Evolutionary conservation across 2,888 invertebrate species (phyloP), one percentile per base, ranked within the genome.

Genomic region (Pseudanteris insignis): DNA sequence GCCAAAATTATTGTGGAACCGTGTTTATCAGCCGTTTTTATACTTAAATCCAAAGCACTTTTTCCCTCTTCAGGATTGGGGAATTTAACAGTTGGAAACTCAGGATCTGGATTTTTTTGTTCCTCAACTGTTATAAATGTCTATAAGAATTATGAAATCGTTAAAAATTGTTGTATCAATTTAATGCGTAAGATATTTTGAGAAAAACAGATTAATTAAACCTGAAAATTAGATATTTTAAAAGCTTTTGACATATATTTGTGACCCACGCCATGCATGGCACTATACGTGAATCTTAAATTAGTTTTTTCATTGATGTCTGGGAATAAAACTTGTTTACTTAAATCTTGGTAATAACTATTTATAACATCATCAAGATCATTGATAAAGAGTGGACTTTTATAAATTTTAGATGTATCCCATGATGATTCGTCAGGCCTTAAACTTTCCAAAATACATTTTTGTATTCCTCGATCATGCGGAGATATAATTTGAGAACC

Each of bases 61-160:
- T 88, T 86, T 0, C 94, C 94, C 82, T 99, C 99, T 77, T 99
- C 99, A 0, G 99, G 99, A 83, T 99, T 99, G 0, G 99, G 99
- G 82, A 95, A 97, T 73, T 87, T 88, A 0, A 99, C 97, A 0
- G 99, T 99, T 0, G 97, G 89, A 81, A 99, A 99, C 51, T 98
- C 95, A 0, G 98, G 97, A 83, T 99, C 88, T 0, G 98, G 93
- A 46, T 91, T 85, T 66, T 89, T 88, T 81, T 99, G 93, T 69
- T 91, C 85, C 26, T 81, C 79, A 0, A 90, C 90, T 30, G 86
- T 84, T 64, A 87, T 81, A 44, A 89, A 85, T n/a, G 82, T 78
- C 87, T 88, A 10, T n/a, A n/a, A n/a, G n/a, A n/a, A n/a, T n/a
- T n/a, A n/a, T n/a, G n/a, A n/a, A n/a, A n/a, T n/a, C n/a, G n/a